A percentile compares a stretch with the other conserved stretches of the same genome.
Evolutionary conservation across 2,113 vertebrate genomes (phyloP).

Genomic region (Barbus barbus): DNA sequence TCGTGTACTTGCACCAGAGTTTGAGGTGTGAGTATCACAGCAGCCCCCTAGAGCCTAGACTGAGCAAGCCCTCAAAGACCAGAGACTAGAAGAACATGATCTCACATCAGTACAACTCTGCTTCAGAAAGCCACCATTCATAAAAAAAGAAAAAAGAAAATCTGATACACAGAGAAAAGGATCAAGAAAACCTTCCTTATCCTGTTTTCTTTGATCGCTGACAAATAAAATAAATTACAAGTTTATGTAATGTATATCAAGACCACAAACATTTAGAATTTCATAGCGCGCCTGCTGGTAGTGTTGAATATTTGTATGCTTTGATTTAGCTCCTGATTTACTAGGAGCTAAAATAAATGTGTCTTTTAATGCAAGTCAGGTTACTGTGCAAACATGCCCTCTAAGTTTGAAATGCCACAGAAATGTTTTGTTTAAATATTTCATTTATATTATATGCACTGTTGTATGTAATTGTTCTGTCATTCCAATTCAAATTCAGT

Average conservation of each 20-base stretch:
- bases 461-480: not conserved
- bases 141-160: not conserved
- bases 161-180: not conserved
- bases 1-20: conserved; percentile 53
- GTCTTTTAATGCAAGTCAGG: not conserved
- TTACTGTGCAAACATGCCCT: not conserved
- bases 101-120: conserved; percentile 16
- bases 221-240: not conserved
- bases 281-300: not conserved
- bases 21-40: conserved; percentile 54
- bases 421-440: not conserved
- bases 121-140: conserved; percentile 7
- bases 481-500: not conserved
- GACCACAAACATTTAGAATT: not conserved
- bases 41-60: conserved; percentile 31
- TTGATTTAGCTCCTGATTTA: not conserved
- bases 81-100: conserved; percentile 26
- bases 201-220: conserved; percentile 1
- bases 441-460: not conserved
- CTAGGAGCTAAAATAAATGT: too few relatives aligned
- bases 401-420: not conserved
- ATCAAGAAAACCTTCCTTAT: not conserved
- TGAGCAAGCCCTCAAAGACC: conserved; percentile 32
- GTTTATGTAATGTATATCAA: not conserved
- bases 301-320: too few relatives aligned